A percentile compares a stretch with the other conserved stretches of the same genome.
These are phyloP conservation scores for Morinoia aosen DNA, from an alignment of 2,888 invertebrate species.

Conservation along the genomic window DNA sequence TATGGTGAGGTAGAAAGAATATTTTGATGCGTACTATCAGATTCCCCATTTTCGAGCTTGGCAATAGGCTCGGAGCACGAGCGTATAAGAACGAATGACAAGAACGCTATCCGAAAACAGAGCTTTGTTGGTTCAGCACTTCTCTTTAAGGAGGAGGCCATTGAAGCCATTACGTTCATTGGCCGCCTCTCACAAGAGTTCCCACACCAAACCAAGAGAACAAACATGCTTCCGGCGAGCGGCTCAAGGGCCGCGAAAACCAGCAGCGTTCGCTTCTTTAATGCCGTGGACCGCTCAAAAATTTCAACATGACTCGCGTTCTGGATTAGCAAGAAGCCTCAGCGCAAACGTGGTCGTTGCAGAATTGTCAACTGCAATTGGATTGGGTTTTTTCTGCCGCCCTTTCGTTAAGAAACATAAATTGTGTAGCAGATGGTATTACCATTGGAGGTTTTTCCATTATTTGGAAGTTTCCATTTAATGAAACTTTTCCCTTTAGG, in stretches of 20 bases:
- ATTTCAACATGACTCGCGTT: neutral
- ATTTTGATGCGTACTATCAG: neutral
- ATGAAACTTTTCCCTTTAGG: neutral
- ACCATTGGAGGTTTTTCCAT: neutral
- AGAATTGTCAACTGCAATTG: neutral
- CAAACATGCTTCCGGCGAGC: slow-evolving; percentile 7
- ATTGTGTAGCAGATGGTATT: neutral
- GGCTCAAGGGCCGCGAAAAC: neutral
- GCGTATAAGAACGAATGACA: slow-evolving; percentile 12
- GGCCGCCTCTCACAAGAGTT: neutral
- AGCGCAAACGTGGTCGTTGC: neutral
- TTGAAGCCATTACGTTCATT: slow-evolving; percentile 53
- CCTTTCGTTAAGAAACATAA: neutral
- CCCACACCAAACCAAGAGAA: slow-evolving; percentile 21
- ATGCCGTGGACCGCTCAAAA: neutral
- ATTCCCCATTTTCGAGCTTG: neutral
- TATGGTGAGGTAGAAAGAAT: neutral
- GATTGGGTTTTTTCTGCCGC: neutral
- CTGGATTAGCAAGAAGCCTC: neutral
- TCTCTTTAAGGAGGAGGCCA: slow-evolving; percentile 49
- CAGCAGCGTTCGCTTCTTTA: neutral
- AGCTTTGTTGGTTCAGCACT: slow-evolving; percentile 51
- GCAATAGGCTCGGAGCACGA: neutral
- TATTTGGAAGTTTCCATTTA: neutral
- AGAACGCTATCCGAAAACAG: neutral